phyloP scores from a whole-genome alignment of 1,140 invertebrate species.

The Periplaneta americana region DNA sequence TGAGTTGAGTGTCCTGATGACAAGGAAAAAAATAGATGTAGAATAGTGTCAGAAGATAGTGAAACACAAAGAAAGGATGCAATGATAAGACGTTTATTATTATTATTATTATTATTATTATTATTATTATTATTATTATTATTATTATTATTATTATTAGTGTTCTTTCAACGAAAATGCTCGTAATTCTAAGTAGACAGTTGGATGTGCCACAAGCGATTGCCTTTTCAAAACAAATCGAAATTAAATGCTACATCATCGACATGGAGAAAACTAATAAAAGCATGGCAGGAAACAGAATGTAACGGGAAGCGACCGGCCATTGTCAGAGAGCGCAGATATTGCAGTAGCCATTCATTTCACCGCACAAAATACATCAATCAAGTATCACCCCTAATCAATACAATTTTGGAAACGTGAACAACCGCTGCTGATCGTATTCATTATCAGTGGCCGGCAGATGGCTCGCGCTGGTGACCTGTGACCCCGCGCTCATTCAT shows the following conservation, averaged over 20 bases:
- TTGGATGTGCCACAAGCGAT: too few relatives aligned
- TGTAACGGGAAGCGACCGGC: not conserved
- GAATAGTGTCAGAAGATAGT: too few relatives aligned
- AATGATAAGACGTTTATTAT: too few relatives aligned
- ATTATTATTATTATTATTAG: too few relatives aligned
- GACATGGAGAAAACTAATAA: not conserved
- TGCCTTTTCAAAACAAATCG: not conserved
- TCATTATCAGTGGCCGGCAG: not conserved
- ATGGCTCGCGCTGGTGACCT: not conserved
- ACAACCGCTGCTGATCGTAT: not conserved
- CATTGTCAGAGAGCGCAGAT: not conserved
- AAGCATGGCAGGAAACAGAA: not conserved
- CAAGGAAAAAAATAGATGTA: too few relatives aligned
- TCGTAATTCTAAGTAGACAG: too few relatives aligned
- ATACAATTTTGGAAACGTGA: not conserved
- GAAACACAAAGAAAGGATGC: too few relatives aligned
- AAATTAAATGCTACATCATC: not conserved
- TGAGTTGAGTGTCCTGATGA: too few relatives aligned
- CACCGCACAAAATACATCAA: not conserved
- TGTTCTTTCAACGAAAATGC: too few relatives aligned
- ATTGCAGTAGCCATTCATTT: too few relatives aligned
- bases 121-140: too few relatives aligned
- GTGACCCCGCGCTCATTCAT: not conserved
- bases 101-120: too few relatives aligned
- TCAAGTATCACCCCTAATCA: not conserved